Conservation (phyloP, 2,797 vertebrate genomes). For the Cuniculus paca region DNA sequence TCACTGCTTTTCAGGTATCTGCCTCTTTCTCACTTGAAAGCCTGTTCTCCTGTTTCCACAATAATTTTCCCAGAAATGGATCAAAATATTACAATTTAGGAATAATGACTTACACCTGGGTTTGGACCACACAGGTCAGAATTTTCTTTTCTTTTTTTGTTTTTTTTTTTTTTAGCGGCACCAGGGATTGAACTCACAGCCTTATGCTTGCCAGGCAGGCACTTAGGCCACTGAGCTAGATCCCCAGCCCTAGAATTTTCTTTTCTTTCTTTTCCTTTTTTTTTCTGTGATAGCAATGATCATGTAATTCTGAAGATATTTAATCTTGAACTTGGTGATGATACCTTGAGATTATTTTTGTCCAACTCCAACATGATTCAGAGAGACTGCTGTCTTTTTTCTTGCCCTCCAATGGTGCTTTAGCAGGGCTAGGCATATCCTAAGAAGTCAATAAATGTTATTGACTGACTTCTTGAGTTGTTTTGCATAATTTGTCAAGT, state of each 20-base stretch:
- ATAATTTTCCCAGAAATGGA: background rate
- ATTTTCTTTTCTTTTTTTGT: background rate
- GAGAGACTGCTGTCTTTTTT: background rate
- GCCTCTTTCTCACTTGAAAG: background rate
- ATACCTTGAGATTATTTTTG: background rate
- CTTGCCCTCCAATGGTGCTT: background rate
- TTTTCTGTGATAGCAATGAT: background rate
- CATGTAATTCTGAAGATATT: background rate
- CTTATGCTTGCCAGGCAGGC: too few species aligned
- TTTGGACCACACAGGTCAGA: background rate
- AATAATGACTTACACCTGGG: background rate
- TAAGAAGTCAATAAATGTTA: slow-evolving; percentile 50
- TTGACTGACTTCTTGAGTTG: slow-evolving; percentile 53
- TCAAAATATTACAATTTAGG: background rate
- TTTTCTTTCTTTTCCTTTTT: background rate
- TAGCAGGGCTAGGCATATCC: background rate
- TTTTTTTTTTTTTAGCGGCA: background rate
- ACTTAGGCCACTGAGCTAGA: too few species aligned
- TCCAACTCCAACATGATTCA: background rate
- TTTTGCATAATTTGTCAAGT: slow-evolving; percentile 41
- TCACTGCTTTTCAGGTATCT: background rate
- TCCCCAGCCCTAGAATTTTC: too few species aligned
- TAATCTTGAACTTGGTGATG: background rate
- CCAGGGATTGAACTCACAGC: too few species aligned
- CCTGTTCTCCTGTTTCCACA: background rate